A percentile compares a stretch with the other conserved stretches of the same genome.
Evolutionary conservation across 64 coral and sea anemone species (phyloP).

Genomic region (Stylophora pistillata): DNA sequence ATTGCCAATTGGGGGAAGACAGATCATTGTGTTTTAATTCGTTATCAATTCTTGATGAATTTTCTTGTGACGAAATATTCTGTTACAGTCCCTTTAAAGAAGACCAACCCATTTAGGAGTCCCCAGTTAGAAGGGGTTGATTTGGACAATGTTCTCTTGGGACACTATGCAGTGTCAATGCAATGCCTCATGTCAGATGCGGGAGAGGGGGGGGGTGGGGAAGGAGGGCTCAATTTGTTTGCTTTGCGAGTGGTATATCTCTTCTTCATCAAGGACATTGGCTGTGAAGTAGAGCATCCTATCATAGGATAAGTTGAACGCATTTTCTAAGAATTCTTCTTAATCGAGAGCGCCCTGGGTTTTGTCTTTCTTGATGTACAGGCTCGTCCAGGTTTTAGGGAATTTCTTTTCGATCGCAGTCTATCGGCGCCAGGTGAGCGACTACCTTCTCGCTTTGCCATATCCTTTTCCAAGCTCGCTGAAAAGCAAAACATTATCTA

Average conservation of each 20-base stretch:
- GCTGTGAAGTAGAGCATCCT: neutral
- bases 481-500: neutral
- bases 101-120: neutral
- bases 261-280: neutral
- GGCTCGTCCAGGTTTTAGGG: neutral
- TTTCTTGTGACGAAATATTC: too few relatives aligned
- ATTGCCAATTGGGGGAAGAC: too few relatives aligned
- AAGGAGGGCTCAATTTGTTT: too few relatives aligned
- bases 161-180: too few relatives aligned
- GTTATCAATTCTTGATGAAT: too few relatives aligned
- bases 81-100: too few relatives aligned
- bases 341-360: neutral
- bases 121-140: too few relatives aligned
- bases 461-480: constrained; percentile 3
- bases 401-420: neutral
- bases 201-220: too few relatives aligned
- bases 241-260: too few relatives aligned
- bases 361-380: neutral
- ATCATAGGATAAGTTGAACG: neutral
- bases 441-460: neutral
- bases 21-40: too few relatives aligned
- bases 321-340: constrained; percentile 9
- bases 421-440: neutral
- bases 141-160: too few relatives aligned
- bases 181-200: too few relatives aligned